Conservation (phyloP, 2,113 vertebrate genomes). For the Paramisgurnus dabryanus region DNA sequence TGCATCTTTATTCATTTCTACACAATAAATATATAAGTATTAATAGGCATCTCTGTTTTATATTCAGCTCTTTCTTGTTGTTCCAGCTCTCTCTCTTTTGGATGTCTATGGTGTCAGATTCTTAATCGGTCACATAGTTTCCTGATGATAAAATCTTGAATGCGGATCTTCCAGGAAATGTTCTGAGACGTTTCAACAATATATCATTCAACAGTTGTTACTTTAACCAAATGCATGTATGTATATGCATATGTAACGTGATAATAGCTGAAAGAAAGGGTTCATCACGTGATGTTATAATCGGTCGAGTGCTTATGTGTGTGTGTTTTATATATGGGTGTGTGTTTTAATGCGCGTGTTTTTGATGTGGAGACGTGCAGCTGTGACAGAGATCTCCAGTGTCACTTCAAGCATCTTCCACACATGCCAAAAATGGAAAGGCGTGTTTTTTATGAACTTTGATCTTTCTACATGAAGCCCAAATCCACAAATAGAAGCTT, state of each 20-base stretch:
- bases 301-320: too few relatives aligned
- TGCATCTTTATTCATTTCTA: too few relatives aligned
- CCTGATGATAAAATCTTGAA: background rate
- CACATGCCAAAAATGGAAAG: background rate
- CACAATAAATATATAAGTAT: background rate
- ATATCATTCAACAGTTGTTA: background rate
- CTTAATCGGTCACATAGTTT: background rate
- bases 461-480: background rate
- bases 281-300: too few relatives aligned
- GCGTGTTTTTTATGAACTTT: background rate
- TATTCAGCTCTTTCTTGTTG: background rate
- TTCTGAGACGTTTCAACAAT: background rate
- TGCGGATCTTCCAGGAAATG: background rate
- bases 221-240: too few relatives aligned
- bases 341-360: background rate
- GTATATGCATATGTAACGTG: too few relatives aligned
- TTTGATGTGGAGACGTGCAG: background rate
- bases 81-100: too few relatives aligned
- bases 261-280: too few relatives aligned
- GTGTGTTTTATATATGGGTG: too few relatives aligned
- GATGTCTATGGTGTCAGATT: background rate
- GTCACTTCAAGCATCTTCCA: background rate
- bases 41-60: background rate
- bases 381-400: conserved; percentile 1
- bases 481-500: conserved; percentile 1